Conservation (phyloP, 1,140 invertebrate genomes). For the Drosophila pallidifrons region DNA sequence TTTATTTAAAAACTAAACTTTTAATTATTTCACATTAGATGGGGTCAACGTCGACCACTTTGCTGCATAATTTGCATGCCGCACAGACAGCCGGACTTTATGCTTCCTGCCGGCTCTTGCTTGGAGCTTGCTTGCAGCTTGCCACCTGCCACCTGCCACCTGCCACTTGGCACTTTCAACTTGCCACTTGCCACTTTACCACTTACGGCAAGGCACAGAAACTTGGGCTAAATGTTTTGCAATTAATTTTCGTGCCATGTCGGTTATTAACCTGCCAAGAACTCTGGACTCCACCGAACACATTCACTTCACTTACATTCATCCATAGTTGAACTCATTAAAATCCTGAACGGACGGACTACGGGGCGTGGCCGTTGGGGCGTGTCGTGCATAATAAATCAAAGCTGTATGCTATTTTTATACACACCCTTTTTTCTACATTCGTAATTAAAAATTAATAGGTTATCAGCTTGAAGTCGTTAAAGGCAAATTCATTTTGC, state of each 20-base stretch:
- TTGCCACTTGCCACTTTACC: slow-evolving; percentile 12
- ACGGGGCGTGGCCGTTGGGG: slow-evolving; percentile 45
- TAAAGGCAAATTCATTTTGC: background rate
- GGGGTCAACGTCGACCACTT: slow-evolving; percentile 14
- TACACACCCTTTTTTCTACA: slow-evolving; percentile 13
- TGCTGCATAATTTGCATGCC: slow-evolving; percentile 67
- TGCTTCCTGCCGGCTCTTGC: slow-evolving; percentile 44
- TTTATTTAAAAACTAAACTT: slow-evolving; percentile 25
- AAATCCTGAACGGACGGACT: slow-evolving; percentile 4
- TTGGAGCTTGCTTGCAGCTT: slow-evolving; percentile 34
- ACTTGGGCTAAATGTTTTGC: slow-evolving; percentile 71
- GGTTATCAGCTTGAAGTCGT: slow-evolving; percentile 8
- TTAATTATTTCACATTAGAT: slow-evolving; percentile 36
- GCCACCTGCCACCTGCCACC: slow-evolving; percentile 14
- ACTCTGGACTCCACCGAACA: background rate
- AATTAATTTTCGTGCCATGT: slow-evolving; percentile 77
- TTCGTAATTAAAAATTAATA: slow-evolving; percentile 27
- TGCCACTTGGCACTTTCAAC: slow-evolving; percentile 9
- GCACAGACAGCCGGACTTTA: slow-evolving; percentile 34
- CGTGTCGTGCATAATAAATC: slow-evolving; percentile 66
- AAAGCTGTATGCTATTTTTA: slow-evolving; percentile 41
- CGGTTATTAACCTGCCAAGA: slow-evolving; percentile 75
- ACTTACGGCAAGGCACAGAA: slow-evolving; percentile 5
- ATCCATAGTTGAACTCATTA: slow-evolving; percentile 35
- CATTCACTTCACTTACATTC: background rate